Conservation (phyloP, 2,888 invertebrate species). For the Ophion obscuratus region DNA sequence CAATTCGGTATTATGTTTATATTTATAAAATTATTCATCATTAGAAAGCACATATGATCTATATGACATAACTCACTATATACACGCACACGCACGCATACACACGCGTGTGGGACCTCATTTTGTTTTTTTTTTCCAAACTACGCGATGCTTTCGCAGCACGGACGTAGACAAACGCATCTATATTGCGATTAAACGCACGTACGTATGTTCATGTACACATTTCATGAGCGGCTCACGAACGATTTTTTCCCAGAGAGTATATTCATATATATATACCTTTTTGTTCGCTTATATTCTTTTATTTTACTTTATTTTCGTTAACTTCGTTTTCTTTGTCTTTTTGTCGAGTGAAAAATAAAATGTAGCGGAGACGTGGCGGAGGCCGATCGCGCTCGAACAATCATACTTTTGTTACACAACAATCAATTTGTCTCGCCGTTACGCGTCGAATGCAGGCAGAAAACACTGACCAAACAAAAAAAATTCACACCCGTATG, state of each 20-base stretch:
- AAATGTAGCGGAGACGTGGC: constrained; percentile 61
- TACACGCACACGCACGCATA: constrained; percentile 75
- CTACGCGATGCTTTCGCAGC: constrained; percentile 53
- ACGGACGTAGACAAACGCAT: constrained; percentile 54
- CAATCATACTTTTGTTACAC: constrained; percentile 59
- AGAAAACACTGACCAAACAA: constrained; percentile 55
- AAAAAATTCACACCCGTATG: not conserved
- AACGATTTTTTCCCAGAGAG: constrained; percentile 74
- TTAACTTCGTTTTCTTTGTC: constrained; percentile 30
- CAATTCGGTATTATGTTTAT: constrained; percentile 81
- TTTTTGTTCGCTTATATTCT: constrained; percentile 62
- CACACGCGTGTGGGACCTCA: constrained; percentile 63
- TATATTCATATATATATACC: constrained; percentile 56
- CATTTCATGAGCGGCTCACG: constrained; percentile 78
- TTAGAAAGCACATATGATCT: constrained; percentile 83
- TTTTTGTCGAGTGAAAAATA: constrained; percentile 62
- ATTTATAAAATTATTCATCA: constrained; percentile 83
- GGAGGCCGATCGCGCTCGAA: constrained; percentile 52
- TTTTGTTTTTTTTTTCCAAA: constrained; percentile 43
- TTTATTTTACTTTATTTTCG: constrained; percentile 40
- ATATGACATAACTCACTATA: constrained; percentile 81
- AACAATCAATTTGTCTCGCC: constrained; percentile 54
- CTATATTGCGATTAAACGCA: constrained; percentile 54
- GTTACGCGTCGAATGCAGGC: constrained; percentile 48
- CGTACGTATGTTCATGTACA: constrained; percentile 77